Evolutionary conservation across 2,888 invertebrate species (phyloP).

Genomic region (Drosophila histrio): DNA sequence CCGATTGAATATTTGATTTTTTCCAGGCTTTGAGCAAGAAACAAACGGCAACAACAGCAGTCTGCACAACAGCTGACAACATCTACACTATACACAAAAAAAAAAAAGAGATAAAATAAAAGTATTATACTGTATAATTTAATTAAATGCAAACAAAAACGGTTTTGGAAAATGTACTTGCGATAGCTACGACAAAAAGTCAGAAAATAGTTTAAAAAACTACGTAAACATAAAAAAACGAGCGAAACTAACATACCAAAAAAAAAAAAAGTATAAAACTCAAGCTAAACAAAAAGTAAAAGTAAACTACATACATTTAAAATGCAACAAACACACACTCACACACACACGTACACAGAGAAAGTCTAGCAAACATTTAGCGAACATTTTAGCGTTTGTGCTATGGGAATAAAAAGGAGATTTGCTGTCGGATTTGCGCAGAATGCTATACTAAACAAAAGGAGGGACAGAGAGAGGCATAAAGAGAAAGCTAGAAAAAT

Average conservation of each 20-base stretch:
- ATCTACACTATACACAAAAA: constrained; percentile 25
- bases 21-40: constrained; percentile 2
- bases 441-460: constrained; percentile 12
- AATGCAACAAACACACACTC: constrained; percentile 50
- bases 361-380: constrained; percentile 27
- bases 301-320: constrained; percentile 49
- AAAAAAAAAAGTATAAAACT: constrained; percentile 44
- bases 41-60: constrained; percentile 9
- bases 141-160: constrained; percentile 80
- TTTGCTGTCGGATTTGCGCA: constrained; percentile 44
- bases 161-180: constrained; percentile 81
- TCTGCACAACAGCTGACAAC: constrained; percentile 26
- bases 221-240: constrained; percentile 55
- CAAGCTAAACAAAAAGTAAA: constrained; percentile 56
- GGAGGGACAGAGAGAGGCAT: neutral
- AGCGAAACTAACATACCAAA: constrained; percentile 46
- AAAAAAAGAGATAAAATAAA: constrained; percentile 38
- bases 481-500: neutral
- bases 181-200: constrained; percentile 69
- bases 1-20: constrained; percentile 58
- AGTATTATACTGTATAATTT: constrained; percentile 73
- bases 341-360: constrained; percentile 16
- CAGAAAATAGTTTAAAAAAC: constrained; percentile 68
- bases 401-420: constrained; percentile 36
- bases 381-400: constrained; percentile 41